These are phyloP conservation scores for Karalla daura DNA, from an alignment of 2,797 vertebrate species.

Conservation along the genomic window DNA sequence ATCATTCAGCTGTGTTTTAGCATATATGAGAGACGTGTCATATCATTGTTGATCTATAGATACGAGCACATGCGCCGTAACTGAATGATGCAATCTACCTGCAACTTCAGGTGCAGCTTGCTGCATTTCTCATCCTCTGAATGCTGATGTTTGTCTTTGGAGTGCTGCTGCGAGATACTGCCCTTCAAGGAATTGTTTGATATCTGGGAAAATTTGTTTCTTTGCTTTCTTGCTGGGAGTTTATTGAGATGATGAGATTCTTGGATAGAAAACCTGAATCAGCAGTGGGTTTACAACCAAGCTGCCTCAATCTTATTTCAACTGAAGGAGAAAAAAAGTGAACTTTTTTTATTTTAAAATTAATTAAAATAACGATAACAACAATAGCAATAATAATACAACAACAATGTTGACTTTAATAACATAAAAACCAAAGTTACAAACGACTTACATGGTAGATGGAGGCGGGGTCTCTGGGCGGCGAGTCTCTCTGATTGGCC, in stretches of 20 bases:
- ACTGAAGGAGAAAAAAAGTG: too few relatives aligned
- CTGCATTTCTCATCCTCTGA: background rate
- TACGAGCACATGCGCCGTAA: too few relatives aligned
- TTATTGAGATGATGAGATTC: too few relatives aligned
- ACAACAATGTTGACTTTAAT: too few relatives aligned
- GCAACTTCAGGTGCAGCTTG: background rate
- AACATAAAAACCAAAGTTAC: background rate
- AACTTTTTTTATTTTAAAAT: too few relatives aligned
- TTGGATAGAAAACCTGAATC: background rate
- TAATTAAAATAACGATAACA: too few relatives aligned
- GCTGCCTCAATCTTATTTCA: too few relatives aligned
- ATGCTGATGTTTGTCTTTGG: background rate
- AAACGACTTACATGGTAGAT: constrained; percentile 78
- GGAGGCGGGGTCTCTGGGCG: constrained; percentile 79
- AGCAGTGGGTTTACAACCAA: background rate
- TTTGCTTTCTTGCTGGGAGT: background rate
- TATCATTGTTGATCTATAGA: background rate
- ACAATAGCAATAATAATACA: too few relatives aligned
- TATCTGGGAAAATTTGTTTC: background rate
- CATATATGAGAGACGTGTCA: constrained; percentile 9
- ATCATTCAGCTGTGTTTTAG: background rate
- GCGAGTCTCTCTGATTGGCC: constrained; percentile 92
- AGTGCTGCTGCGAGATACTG: background rate
- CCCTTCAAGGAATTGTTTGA: background rate
- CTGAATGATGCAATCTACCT: constrained; percentile 4